phyloP scores from a whole-genome alignment of 2,797 vertebrate species.

The Siniperca obscura region DNA sequence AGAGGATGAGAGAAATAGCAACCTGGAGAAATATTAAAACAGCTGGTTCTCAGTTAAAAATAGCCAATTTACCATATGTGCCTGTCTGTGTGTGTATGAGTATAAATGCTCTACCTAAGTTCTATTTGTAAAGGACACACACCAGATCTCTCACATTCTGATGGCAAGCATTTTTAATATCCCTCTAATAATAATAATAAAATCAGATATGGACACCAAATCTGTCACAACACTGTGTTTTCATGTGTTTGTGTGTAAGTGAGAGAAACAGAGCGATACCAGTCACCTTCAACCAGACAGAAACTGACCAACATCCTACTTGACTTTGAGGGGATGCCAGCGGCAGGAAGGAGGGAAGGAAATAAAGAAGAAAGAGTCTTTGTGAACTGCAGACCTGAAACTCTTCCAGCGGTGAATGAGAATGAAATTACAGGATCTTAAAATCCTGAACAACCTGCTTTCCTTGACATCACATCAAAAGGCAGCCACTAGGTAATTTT shows the following conservation, averaged over 20 bases:
- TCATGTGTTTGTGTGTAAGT: conserved; percentile 15
- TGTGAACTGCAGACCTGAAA: conserved; percentile 61
- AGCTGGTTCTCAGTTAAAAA: conserved; percentile 52
- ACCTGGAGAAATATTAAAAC: conserved; percentile 45
- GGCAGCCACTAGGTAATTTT: conserved; percentile 16
- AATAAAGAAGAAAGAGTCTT: conserved; percentile 70
- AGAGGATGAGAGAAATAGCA: conserved; percentile 40
- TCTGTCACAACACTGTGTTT: conserved; percentile 34
- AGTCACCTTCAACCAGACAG: conserved; percentile 38
- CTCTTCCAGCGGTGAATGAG: conserved; percentile 56
- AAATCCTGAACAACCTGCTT: conserved; percentile 45
- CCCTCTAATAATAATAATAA: conserved; percentile 6
- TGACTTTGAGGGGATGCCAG: conserved; percentile 72
- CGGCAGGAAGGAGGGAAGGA: conserved; percentile 66
- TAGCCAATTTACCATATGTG: conserved; percentile 30
- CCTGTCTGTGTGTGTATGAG: conserved; percentile 7
- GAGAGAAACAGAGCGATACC: conserved; percentile 22
- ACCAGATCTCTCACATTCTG: neutral
- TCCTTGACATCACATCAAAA: conserved; percentile 56
- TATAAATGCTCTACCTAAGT: neutral
- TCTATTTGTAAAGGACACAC: conserved; percentile 4
- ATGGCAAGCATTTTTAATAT: conserved; percentile 2
- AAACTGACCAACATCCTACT: conserved; percentile 51
- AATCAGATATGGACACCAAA: conserved; percentile 20
- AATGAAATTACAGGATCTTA: conserved; percentile 69